These are phyloP conservation scores for Dryadula phaetusa DNA, from an alignment of 2,888 invertebrate species.

Conservation along the genomic window DNA sequence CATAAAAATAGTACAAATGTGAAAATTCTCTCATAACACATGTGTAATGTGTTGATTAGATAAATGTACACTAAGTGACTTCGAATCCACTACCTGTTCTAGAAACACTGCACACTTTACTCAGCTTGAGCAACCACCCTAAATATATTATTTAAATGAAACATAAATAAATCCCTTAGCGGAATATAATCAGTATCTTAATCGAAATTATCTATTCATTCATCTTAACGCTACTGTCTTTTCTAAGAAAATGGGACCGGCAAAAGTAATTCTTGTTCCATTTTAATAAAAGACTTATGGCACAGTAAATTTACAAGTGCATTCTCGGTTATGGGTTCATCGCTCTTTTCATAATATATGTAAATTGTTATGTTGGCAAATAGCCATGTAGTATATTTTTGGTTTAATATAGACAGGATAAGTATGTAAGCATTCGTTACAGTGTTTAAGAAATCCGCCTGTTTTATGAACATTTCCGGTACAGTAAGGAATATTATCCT, in stretches of 20 bases:
- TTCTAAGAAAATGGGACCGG: conserved; percentile 3
- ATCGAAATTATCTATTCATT: conserved; percentile 26
- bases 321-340: not conserved
- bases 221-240: conserved; percentile 15
- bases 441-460: no score
- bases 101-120: no score
- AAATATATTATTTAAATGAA: conserved; percentile 11
- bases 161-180: conserved; percentile 18
- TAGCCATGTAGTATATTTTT: not conserved
- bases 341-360: not conserved
- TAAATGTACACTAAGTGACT: no score
- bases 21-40: no score
- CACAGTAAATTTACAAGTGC: not conserved
- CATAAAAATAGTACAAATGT: no score
- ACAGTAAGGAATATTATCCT: no score
- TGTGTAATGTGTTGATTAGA: no score
- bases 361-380: not conserved
- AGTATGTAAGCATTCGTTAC: no score
- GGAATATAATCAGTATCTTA: conserved; percentile 10
- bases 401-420: no score
- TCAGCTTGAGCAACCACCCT: not conserved
- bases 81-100: no score
- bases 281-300: conserved; percentile 6
- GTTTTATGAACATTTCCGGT: no score
- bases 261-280: not conserved